phyloP scores from a whole-genome alignment of 2,113 vertebrate genomes.

The Lasiurus cinereus region DNA sequence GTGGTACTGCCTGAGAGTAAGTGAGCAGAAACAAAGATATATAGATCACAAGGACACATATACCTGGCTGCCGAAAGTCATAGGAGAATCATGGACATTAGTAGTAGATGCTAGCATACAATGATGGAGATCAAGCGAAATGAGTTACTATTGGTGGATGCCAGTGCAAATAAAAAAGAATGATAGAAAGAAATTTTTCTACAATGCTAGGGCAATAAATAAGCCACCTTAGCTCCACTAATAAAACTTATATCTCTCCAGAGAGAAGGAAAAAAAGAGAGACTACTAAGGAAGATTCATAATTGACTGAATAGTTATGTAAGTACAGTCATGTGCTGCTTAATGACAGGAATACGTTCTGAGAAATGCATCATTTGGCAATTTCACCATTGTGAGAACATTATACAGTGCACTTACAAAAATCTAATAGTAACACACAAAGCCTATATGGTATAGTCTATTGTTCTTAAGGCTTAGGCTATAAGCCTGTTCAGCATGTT shows the following conservation, averaged over 20 bases:
- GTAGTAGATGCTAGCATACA: background rate
- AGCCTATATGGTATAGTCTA: background rate
- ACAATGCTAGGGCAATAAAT: background rate
- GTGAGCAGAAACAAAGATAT: background rate
- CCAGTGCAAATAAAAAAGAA: background rate
- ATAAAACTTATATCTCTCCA: background rate
- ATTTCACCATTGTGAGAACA: background rate
- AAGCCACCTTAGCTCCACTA: background rate
- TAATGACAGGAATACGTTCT: background rate
- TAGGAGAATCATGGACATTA: background rate
- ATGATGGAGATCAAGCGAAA: background rate
- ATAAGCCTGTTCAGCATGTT: background rate
- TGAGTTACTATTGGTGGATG: background rate
- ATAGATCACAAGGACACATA: background rate
- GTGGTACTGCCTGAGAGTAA: background rate
- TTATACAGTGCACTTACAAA: background rate
- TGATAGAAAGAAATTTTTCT: background rate
- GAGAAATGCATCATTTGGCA: background rate
- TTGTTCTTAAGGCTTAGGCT: background rate
- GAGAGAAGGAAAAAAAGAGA: background rate
- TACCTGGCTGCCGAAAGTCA: background rate
- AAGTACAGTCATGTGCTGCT: background rate
- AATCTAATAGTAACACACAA: background rate
- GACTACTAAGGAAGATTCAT: background rate
- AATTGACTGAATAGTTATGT: background rate